Percentiles rank a stretch among this genome's conserved stretches.
These are phyloP conservation scores for Papilio helenus DNA, from an alignment of 1,140 invertebrate species.

Conservation along the genomic window DNA sequence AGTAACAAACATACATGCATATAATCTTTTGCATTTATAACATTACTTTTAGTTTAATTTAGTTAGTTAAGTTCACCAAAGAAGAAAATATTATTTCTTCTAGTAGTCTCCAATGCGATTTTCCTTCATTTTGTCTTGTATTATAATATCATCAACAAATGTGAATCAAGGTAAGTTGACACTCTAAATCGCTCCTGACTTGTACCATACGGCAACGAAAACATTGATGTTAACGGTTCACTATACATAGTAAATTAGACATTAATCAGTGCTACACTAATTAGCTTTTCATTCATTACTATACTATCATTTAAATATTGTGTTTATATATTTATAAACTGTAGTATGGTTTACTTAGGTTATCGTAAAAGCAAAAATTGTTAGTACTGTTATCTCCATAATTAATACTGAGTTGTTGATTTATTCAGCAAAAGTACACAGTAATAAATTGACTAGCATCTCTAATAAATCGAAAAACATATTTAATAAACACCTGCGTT, in stretches of 20 bases:
- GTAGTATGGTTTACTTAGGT: not conserved
- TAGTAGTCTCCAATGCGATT: too few species aligned
- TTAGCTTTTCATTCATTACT: not conserved
- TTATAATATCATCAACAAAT: too few species aligned
- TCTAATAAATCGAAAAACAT: not conserved
- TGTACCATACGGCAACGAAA: not conserved
- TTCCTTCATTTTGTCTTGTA: too few species aligned
- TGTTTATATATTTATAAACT: not conserved
- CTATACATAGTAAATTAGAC: not conserved
- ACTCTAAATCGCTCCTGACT: not conserved
- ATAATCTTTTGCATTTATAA: too few species aligned
- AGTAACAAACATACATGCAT: too few species aligned
- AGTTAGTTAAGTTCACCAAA: not conserved
- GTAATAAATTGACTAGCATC: not conserved
- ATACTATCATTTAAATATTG: not conserved
- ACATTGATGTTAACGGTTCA: not conserved
- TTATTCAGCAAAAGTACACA: not conserved
- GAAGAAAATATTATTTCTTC: not conserved
- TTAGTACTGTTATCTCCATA: too few species aligned
- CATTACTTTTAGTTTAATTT: too few species aligned
- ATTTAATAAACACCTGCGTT: not conserved
- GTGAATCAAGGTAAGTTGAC: not conserved
- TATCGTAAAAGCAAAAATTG: too few species aligned
- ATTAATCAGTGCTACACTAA: not conserved
- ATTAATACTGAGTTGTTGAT: too few species aligned